Evolutionary conservation across 2,113 vertebrate genomes (phyloP).

Genomic region (Danionella cerebrum): DNA sequence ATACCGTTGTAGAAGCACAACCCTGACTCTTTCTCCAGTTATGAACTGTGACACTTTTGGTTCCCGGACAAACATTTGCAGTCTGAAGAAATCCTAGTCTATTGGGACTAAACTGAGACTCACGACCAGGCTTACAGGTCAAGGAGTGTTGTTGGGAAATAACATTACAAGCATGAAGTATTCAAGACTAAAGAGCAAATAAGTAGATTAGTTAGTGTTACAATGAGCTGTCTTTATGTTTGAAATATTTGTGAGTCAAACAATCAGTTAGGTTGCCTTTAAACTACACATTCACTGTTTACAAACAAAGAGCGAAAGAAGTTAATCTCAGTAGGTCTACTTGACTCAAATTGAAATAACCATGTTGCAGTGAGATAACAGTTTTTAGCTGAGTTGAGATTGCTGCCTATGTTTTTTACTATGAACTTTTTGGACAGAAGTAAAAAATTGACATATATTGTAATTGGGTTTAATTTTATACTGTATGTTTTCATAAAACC

Average conservation of each 20-base stretch:
- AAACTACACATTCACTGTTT: too few relatives aligned
- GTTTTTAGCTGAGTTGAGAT: not conserved
- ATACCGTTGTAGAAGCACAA: not conserved
- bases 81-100: not conserved
- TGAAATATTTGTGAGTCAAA: too few relatives aligned
- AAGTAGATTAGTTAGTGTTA: not conserved
- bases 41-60: not conserved
- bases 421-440: not conserved
- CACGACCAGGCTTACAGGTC: slow-evolving; percentile 28
- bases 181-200: not conserved
- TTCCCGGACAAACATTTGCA: not conserved
- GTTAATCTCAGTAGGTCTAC: too few relatives aligned
- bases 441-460: not conserved
- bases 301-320: too few relatives aligned
- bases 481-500: too few relatives aligned
- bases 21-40: not conserved
- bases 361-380: not conserved
- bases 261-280: too few relatives aligned
- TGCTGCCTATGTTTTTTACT: not conserved
- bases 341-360: too few relatives aligned
- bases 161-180: not conserved
- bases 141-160: slow-evolving; percentile 21
- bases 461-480: too few relatives aligned
- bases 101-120: not conserved
- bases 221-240: too few relatives aligned